phyloP scores from a whole-genome alignment of 2,888 invertebrate genomes.

The Drepanosiphum platanoidis region DNA sequence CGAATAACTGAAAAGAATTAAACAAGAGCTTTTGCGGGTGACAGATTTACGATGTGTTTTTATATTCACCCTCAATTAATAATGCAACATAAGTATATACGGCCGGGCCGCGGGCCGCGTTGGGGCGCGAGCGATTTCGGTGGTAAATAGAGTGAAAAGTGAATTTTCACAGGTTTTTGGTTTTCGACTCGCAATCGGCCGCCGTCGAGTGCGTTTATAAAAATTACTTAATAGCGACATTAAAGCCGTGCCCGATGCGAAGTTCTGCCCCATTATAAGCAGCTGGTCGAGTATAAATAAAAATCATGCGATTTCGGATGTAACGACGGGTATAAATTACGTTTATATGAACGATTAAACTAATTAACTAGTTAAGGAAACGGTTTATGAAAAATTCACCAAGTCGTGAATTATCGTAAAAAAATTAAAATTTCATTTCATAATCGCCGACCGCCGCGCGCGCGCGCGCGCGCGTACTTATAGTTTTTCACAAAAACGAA shows the following conservation, averaged over 20 bases:
- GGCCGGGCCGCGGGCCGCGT: too few relatives aligned
- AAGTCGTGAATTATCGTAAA: conserved; percentile 8
- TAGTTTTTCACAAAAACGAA: neutral
- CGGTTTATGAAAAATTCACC: conserved; percentile 20
- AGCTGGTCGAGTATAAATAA: conserved; percentile 55
- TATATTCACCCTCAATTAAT: conserved; percentile 50
- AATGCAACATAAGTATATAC: conserved; percentile 42
- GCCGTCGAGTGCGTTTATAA: conserved; percentile 23
- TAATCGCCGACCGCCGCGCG: too few relatives aligned
- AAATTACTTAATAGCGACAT: conserved; percentile 53
- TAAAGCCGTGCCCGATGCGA: conserved; percentile 15
- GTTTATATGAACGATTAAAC: conserved; percentile 43
- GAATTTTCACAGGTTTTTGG: conserved; percentile 44
- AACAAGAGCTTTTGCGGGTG: conserved; percentile 33
- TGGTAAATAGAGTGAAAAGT: conserved; percentile 33
- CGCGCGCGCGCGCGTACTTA: too few relatives aligned
- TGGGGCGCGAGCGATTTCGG: conserved; percentile 27
- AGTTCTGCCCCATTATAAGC: conserved; percentile 50
- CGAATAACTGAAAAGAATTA: conserved; percentile 25
- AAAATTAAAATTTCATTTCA: neutral
- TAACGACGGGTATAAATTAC: conserved; percentile 30
- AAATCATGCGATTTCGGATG: conserved; percentile 36
- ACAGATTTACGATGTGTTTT: conserved; percentile 53
- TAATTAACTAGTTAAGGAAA: conserved; percentile 46
- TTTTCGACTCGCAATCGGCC: conserved; percentile 13